Base-by-base conservation (phyloP, 2,888 invertebrate species). In the Disparrhopalites patrizii region DNA sequence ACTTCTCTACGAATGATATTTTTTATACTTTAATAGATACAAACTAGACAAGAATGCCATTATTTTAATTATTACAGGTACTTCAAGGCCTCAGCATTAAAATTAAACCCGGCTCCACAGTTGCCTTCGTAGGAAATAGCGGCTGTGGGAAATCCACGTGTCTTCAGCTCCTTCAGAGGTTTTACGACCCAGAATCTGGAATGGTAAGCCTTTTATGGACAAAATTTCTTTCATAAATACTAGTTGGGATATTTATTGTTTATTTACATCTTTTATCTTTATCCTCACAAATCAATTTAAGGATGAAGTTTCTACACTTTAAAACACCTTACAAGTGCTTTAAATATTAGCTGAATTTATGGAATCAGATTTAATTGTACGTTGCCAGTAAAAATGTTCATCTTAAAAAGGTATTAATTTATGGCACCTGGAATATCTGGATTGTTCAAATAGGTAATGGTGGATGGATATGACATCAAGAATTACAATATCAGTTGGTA, bases 401-500 rank as follows among this genome's bases (percentile, higher is more conserved):
- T n/a, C 20, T 7, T 54, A 27, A 8, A 10, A 54, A 13, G 13
- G 8, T 27, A 54, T 27, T 28, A 10, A 36, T 36, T 10, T 36
- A 36, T 36, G 7, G 36, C 15, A 15, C 36, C 18, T 40, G 3
- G 3, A 40, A 5, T 10, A 40, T 15, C 15, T 40, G 13, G 3
- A 40, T 40, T 18, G 5, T 31, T n/a, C n/a, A n/a, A n/a, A n/a
- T 15, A 70, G 81, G 85, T 89, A n/a, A 76, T 78, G 25, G 80
- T 88, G 2, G 86, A 87, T 54, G 85, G 83, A 0, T 77, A 82
- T 27, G 85, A 91, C 77, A 79, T 91, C 56, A 82, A 83, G 38
- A 81, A 84, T 31, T 76, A 92, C 63, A 90, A 91, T 77, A 85
- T 91, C 7, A 80, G 83, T 15, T 89, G 90, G 85, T 79, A 90